Percentiles rank a stretch among this genome's conserved stretches.
These are phyloP conservation scores for Notarius lentiginosus DNA, from an alignment of 2,113 vertebrate genomes.

Conservation along the genomic window DNA sequence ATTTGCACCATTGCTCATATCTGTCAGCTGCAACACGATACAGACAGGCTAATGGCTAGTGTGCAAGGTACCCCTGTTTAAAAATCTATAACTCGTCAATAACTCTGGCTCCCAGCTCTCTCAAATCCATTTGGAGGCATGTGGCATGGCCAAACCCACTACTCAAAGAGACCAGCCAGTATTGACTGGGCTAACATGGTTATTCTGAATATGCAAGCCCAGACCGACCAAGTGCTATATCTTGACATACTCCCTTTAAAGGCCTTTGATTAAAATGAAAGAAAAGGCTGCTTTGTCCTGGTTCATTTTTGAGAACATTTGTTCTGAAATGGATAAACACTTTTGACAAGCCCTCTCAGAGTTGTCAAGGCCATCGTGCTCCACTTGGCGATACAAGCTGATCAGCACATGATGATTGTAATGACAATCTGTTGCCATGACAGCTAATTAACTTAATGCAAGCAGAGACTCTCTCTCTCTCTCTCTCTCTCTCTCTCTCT, in stretches of 20 bases:
- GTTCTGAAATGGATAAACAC: conserved; percentile 19
- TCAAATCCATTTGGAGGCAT: conserved; percentile 64
- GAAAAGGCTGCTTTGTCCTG: conserved; percentile 23
- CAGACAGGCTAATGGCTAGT: conserved; percentile 73
- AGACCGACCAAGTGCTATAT: conserved; percentile 18
- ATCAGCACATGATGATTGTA: conserved; percentile 50
- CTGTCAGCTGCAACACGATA: conserved; percentile 75
- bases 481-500: not conserved
- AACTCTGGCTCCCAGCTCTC: conserved; percentile 67
- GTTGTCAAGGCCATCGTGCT: conserved; percentile 51
- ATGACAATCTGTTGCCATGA: conserved; percentile 65
- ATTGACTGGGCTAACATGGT: conserved; percentile 61
- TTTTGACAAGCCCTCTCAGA: conserved; percentile 34
- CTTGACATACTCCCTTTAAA: conserved; percentile 1
- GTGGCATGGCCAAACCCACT: conserved; percentile 49
- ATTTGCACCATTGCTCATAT: conserved; percentile 65
- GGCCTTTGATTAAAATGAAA: conserved; percentile 21
- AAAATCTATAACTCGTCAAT: conserved; percentile 80
- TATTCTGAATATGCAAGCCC: conserved; percentile 33
- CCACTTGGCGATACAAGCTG: conserved; percentile 29
- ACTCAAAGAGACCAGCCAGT: conserved; percentile 43
- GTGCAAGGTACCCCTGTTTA: conserved; percentile 68
- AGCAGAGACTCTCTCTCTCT: conserved; percentile 11
- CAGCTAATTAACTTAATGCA: conserved; percentile 57
- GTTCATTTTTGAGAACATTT: conserved; percentile 42